phyloP scores from a whole-genome alignment of 2,797 vertebrate genomes.

The Schizothorax lantsangensis region DNA sequence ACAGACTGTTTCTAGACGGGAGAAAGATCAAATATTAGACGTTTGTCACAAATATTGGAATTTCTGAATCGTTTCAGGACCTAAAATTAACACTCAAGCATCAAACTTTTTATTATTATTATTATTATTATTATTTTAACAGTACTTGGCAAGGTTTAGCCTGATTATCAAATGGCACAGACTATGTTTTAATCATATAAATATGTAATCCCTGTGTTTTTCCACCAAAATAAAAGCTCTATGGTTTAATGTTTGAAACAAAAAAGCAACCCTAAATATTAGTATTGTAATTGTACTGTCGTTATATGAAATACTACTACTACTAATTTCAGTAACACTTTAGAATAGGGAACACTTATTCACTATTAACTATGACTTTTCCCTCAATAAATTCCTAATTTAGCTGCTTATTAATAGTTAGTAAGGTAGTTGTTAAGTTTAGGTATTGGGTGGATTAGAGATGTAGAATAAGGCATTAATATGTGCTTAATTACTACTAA shows the following conservation, averaged over 20 bases:
- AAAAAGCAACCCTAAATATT: neutral
- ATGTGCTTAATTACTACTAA: too few relatives aligned
- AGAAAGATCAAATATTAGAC: neutral
- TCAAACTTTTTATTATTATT: too few relatives aligned
- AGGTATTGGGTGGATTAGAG: too few relatives aligned
- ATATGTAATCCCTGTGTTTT: neutral
- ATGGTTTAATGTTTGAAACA: neutral
- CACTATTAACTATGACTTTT: too few relatives aligned
- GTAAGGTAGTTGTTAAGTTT: too few relatives aligned
- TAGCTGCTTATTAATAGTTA: too few relatives aligned
- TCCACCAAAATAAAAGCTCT: neutral
- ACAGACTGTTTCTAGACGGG: neutral
- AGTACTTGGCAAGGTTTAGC: neutral
- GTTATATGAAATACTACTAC: neutral
- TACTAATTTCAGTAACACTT: too few relatives aligned
- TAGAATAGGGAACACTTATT: too few relatives aligned
- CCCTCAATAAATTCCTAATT: too few relatives aligned
- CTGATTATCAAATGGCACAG: neutral
- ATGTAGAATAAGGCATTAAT: too few relatives aligned
- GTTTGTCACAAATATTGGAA: neutral
- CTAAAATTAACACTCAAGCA: neutral
- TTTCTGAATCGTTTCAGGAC: neutral
- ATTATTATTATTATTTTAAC: neutral
- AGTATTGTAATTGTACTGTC: neutral
- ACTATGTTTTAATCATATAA: neutral